Base-by-base conservation (phyloP, 1,140 invertebrate genomes). In the Lordiphosa collinella region DNA sequence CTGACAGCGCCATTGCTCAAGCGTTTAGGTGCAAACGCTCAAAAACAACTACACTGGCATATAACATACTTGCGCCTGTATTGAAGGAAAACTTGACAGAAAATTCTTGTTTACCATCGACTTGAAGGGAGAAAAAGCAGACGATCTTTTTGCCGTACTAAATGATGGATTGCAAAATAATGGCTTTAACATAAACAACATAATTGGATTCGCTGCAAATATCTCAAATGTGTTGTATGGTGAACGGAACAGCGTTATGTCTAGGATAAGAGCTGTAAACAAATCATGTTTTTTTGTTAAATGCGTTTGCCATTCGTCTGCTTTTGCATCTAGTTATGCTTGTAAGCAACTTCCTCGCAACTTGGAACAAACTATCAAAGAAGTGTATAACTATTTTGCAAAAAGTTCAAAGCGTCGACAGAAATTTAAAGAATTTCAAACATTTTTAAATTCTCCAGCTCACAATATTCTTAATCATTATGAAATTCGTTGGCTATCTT, bases 341-440 rank as follows among this genome's bases (percentile, higher is more conserved):
- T 38, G n/a, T n/a, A n/a, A n/a, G n/a, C n/a, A n/a, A n/a, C n/a
- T n/a, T n/a, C n/a, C n/a, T n/a, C n/a, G 13, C 37, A 38, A 38
- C 37, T 38, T 13, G 8, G 6, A 38, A 16, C 11, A 38, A 40
- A 40, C 37, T 9, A 46, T 49, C 18, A 49, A 49, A 49, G 47
- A 49, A 14, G 13, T 36, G 12, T 37, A 29, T 49, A 49, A 37
- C 47, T 49, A 29, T 14, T 37, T 49, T 49, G 12, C 43, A 47
- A 34, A 47, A 47, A 47, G 47, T 49, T 49, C 34, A 13, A 49
- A 49, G 47, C 47, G 34, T 49, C 47, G 34, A 36, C 47, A n/a
- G 18, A 49, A 49, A 49, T 49, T 49, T 37, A 49, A 37, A 29
- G 34, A 37, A n/a, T 37, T 49, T 49, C 32, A 49, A 49, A 37